Percentiles rank a stretch among this genome's conserved stretches.
Conservation (phyloP, 2,888 invertebrate genomes). For the Emmelina monodactyla region DNA sequence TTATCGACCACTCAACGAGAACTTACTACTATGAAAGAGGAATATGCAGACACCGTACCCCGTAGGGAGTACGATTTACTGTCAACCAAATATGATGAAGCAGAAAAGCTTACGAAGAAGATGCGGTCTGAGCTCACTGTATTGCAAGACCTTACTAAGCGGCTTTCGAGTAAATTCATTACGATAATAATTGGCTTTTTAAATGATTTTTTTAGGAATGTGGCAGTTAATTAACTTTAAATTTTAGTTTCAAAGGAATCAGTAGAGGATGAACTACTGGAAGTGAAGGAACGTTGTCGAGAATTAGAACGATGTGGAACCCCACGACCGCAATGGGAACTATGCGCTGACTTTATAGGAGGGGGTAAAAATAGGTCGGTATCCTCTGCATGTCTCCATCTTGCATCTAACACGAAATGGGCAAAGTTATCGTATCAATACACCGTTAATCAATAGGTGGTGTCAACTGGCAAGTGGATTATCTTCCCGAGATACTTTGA, state of each 20-base stretch:
- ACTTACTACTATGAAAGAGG: slow-evolving; percentile 40
- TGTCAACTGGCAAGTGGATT: slow-evolving; percentile 44
- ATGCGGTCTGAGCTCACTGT: slow-evolving; percentile 11
- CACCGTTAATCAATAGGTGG: slow-evolving; percentile 36
- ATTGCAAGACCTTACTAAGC: slow-evolving; percentile 20
- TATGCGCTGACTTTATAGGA: slow-evolving; percentile 56
- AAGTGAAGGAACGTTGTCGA: slow-evolving; percentile 44
- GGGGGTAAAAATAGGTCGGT: slow-evolving; percentile 48
- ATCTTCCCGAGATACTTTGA: slow-evolving; percentile 42
- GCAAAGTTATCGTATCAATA: no score
- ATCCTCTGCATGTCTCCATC: no score
- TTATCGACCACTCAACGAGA: slow-evolving; percentile 40
- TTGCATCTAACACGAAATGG: no score
- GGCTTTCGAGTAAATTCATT: slow-evolving; percentile 25
- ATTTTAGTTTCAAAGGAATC: slow-evolving; percentile 30
- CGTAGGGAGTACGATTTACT: slow-evolving; percentile 41
- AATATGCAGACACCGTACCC: slow-evolving; percentile 52
- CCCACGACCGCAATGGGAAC: slow-evolving; percentile 55
- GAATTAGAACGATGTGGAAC: slow-evolving; percentile 56
- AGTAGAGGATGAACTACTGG: slow-evolving; percentile 41
- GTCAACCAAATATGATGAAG: slow-evolving; percentile 28
- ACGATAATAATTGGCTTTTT: neutral
- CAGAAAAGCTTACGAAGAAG: slow-evolving; percentile 22
- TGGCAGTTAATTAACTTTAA: neutral
- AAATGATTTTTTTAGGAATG: neutral